Percentiles rank a stretch among this genome's conserved stretches.
phyloP scores from a whole-genome alignment of 2,113 vertebrate genomes.

The Solea solea region DNA sequence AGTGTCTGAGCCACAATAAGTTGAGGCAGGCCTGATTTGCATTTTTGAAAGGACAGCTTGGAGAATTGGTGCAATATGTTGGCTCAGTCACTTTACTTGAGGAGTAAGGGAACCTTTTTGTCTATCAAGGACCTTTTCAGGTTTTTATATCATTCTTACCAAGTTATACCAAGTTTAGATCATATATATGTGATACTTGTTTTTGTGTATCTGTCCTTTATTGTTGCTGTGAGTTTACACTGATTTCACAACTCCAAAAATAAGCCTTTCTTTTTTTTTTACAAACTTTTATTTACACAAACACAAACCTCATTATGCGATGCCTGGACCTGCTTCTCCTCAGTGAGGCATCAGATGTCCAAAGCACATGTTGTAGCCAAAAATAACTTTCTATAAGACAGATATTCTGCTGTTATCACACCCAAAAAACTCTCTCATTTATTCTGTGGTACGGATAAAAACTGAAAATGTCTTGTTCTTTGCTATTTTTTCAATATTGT shows the following conservation, averaged over 20 bases:
- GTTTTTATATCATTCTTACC: neutral
- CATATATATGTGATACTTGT: neutral
- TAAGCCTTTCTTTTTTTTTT: neutral
- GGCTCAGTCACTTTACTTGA: conserved; percentile 1
- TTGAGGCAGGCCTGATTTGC: conserved; percentile 56
- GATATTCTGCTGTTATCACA: too few relatives aligned
- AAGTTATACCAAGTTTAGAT: neutral
- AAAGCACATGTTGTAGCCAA: too few relatives aligned
- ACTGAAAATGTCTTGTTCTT: neutral
- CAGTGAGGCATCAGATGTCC: too few relatives aligned
- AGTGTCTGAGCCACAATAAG: conserved; percentile 71
- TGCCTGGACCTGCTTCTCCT: neutral
- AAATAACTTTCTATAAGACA: too few relatives aligned
- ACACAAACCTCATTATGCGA: neutral
- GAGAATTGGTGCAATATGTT: conserved; percentile 23
- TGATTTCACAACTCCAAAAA: neutral
- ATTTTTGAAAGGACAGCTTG: conserved; percentile 55
- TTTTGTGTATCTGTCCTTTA: neutral
- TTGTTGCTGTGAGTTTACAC: too few relatives aligned
- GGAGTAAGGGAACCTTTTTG: neutral
- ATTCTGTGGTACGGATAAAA: neutral
- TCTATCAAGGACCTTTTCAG: neutral
- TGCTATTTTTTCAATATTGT: neutral
- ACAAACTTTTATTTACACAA: neutral
- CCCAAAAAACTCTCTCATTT: too few relatives aligned